phyloP scores from a whole-genome alignment of 2,113 vertebrate genomes.

The Ginglymostoma cirratum region DNA sequence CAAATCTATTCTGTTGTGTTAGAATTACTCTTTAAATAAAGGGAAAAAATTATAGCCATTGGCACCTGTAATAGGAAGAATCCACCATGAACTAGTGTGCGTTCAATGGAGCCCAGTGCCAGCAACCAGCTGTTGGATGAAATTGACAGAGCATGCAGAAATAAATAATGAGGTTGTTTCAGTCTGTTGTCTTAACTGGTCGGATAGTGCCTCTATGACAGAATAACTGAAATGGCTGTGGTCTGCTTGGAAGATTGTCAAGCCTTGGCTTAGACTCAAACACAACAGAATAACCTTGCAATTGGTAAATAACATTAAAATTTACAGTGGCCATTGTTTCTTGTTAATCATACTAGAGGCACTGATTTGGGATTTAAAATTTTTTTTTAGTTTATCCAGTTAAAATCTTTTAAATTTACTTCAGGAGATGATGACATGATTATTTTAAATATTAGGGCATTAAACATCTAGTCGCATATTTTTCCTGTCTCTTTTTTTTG shows the following conservation, averaged over 20 bases:
- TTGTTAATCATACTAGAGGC: background rate
- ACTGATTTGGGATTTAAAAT: background rate
- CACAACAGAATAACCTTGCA: background rate
- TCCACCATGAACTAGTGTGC: background rate
- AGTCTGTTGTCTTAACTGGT: background rate
- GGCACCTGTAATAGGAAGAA: background rate
- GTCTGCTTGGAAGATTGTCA: conserved; percentile 16
- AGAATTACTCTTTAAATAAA: background rate
- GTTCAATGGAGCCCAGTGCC: background rate
- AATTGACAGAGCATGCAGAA: conserved; percentile 6
- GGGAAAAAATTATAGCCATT: background rate
- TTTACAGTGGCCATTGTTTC: background rate
- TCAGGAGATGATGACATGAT: background rate
- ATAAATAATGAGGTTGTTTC: conserved; percentile 21
- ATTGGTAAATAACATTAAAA: background rate
- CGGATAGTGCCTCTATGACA: background rate
- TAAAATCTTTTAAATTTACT: background rate
- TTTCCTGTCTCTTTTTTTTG: background rate
- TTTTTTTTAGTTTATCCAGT: background rate
- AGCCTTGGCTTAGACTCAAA: background rate
- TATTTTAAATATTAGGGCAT: background rate
- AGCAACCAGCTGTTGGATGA: conserved; percentile 22
- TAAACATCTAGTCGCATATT: background rate
- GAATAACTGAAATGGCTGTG: conserved; percentile 24
- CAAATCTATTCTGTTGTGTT: background rate